Evolutionary conservation across 2,113 vertebrate species (phyloP).

Genomic region (Thymallus thymallus): DNA sequence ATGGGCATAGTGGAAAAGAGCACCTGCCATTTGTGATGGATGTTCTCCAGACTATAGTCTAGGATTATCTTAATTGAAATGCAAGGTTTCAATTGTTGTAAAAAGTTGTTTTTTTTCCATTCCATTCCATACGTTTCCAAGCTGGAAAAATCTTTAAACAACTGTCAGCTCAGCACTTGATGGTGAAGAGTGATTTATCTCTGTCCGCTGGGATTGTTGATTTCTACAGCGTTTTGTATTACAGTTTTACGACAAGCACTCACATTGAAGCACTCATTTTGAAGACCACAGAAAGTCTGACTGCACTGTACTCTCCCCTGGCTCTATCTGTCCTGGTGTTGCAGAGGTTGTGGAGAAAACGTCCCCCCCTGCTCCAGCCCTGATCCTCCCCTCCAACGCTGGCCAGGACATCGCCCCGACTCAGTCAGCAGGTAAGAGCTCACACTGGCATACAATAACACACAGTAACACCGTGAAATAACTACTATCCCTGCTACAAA

Average conservation of each 20-base stretch:
- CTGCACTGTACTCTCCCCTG: background rate
- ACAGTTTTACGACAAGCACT: background rate
- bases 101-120: too few species aligned
- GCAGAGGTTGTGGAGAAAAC: conserved; percentile 88
- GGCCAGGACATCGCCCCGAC: conserved; percentile 93
- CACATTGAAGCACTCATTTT: background rate
- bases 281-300: background rate
- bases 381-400: conserved; percentile 87
- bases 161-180: too few species aligned
- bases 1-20: too few species aligned
- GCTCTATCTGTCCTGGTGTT: conserved; percentile 31
- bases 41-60: too few species aligned
- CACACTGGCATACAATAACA: background rate
- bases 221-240: too few species aligned
- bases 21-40: too few species aligned
- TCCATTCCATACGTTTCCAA: too few species aligned
- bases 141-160: too few species aligned
- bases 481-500: conserved; percentile 9
- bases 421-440: conserved; percentile 83
- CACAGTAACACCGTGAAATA: background rate
- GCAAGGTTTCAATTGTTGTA: too few species aligned
- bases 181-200: too few species aligned
- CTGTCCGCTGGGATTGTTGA: too few species aligned
- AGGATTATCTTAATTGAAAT: too few species aligned
- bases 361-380: conserved; percentile 87